phyloP scores from a whole-genome alignment of 2,797 vertebrate species.

The Carcharodon carcharias region DNA sequence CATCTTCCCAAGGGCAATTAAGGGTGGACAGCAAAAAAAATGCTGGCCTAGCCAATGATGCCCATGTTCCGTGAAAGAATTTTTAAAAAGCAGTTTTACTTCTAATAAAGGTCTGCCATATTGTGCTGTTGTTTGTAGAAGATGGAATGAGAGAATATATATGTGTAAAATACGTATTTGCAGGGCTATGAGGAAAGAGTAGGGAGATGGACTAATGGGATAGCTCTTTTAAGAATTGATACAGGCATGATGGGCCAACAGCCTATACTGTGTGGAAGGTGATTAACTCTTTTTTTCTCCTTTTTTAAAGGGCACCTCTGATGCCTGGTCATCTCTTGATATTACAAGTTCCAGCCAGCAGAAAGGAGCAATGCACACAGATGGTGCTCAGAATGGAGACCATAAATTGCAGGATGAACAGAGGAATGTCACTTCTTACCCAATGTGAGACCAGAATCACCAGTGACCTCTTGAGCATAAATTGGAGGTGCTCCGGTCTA shows the following conservation, averaged over 20 bases:
- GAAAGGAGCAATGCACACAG: constrained; percentile 49
- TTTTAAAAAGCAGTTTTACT: not conserved
- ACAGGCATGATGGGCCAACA: not conserved
- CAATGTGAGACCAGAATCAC: constrained; percentile 54
- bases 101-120: not conserved
- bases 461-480: constrained; percentile 44
- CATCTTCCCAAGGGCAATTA: no score
- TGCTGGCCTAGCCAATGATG: no score
- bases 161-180: not conserved
- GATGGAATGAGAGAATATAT: not conserved
- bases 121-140: not conserved
- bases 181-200: not conserved
- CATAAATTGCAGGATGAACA: constrained; percentile 58
- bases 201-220: not conserved
- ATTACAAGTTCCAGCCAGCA: constrained; percentile 45
- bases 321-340: constrained; percentile 70
- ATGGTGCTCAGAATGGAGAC: constrained; percentile 49
- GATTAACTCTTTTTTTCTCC: constrained; percentile 22
- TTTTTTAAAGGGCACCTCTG: constrained; percentile 67
- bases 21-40: no score
- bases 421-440: constrained; percentile 49
- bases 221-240: not conserved
- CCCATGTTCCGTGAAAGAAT: no score
- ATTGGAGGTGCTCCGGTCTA: constrained; percentile 48
- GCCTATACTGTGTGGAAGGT: not conserved